phyloP scores from a whole-genome alignment of 2,113 vertebrate species.

The Callipepla squamata region DNA sequence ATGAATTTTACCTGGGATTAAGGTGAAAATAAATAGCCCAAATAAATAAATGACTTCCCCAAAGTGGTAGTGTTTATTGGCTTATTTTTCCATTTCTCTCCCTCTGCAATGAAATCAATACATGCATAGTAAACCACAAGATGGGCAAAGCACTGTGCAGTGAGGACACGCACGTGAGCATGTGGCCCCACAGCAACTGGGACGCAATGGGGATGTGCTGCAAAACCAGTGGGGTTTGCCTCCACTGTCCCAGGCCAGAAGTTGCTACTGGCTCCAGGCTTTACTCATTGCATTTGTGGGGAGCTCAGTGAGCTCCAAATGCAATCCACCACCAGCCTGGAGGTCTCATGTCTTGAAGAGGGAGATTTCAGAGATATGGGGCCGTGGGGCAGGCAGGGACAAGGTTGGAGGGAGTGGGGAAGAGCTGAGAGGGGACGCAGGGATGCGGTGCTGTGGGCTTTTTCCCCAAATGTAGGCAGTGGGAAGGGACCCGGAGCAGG shows the following conservation, averaged over 20 bases:
- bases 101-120: constrained; percentile 15
- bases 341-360: neutral
- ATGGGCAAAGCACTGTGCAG: neutral
- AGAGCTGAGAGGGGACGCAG: fast-evolving
- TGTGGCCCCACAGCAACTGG: neutral
- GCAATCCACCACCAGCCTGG: neutral
- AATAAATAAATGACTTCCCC: neutral
- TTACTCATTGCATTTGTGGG: neutral
- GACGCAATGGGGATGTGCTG: neutral
- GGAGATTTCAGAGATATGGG: neutral
- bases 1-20: constrained; percentile 35
- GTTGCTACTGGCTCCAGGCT: neutral
- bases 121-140: neutral
- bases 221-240: neutral
- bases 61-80: neutral
- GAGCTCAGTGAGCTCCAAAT: neutral
- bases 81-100: constrained; percentile 44
- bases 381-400: neutral
- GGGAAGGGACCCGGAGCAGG: neutral
- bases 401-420: neutral
- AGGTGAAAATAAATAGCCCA: constrained; percentile 43
- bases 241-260: neutral
- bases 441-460: fast-evolving
- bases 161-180: neutral
- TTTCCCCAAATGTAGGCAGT: neutral